A percentile compares a stretch with the other conserved stretches of the same genome.
Evolutionary conservation across 2,888 invertebrate genomes (phyloP).

Genomic region (Steinernema hermaphroditum): DNA sequence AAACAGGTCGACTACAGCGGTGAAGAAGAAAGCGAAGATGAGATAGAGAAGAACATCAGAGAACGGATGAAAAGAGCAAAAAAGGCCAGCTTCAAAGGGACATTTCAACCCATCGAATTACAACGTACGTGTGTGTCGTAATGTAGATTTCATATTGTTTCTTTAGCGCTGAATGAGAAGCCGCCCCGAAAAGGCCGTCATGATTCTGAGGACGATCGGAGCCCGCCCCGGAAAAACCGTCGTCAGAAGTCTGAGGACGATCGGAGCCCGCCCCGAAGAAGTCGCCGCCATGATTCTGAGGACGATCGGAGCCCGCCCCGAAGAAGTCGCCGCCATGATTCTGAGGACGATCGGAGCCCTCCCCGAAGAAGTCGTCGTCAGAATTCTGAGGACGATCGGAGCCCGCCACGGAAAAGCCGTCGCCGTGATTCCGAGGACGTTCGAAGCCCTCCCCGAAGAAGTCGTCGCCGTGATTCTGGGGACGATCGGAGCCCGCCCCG

Average conservation of each 20-base stretch:
- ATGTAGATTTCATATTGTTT: background rate
- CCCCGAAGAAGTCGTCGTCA: background rate
- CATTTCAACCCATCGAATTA: background rate
- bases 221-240: background rate
- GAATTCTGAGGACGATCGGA: background rate
- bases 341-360: constrained; percentile 15
- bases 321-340: constrained; percentile 2
- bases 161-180: background rate
- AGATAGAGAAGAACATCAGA: background rate
- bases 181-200: background rate
- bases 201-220: background rate
- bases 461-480: background rate
- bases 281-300: constrained; percentile 19
- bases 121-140: background rate
- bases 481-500: constrained; percentile 15
- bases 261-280: constrained; percentile 11
- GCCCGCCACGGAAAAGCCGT: constrained; percentile 17
- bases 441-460: constrained; percentile 25
- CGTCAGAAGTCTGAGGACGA: constrained; percentile 32
- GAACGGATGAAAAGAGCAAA: background rate
- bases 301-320: constrained; percentile 23
- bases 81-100: constrained; percentile 5
- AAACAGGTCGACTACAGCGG: background rate
- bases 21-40: constrained; percentile 14
- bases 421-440: background rate